phyloP scores from a whole-genome alignment of 2,888 invertebrate genomes.

The Plagodis dolabraria region DNA sequence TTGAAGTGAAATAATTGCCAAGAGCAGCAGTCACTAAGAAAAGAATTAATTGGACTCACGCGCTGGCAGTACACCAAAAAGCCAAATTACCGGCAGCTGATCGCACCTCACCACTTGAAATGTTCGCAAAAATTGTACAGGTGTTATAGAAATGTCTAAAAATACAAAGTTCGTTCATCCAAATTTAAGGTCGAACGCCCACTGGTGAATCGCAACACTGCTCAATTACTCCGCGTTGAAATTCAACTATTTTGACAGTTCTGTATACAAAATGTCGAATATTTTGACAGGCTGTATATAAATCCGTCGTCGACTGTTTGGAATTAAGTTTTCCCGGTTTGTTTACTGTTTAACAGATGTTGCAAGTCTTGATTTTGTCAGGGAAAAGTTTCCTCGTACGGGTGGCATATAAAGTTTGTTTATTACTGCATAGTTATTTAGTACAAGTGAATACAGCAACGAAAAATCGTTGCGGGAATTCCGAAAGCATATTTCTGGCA shows the following conservation, averaged over 20 bases:
- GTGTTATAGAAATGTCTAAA: conserved; percentile 71
- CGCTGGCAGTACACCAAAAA: not conserved
- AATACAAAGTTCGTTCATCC: conserved; percentile 76
- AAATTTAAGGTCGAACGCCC: conserved; percentile 42
- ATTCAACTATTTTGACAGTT: conserved; percentile 16
- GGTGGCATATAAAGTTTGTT: conserved; percentile 4
- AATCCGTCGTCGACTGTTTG: conserved; percentile 78
- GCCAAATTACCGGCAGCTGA: conserved; percentile 19
- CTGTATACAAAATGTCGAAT: conserved; percentile 27
- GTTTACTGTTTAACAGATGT: conserved; percentile 56
- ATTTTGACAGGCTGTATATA: conserved; percentile 56
- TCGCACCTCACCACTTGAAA: conserved; percentile 35
- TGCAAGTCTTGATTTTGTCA: conserved; percentile 22
- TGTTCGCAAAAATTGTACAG: conserved; percentile 62
- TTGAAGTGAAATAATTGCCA: not conserved
- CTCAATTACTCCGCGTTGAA: conserved; percentile 34
- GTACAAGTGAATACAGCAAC: conserved; percentile 3
- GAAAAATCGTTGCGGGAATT: conserved; percentile 9
- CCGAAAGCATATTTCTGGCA: conserved; percentile 6
- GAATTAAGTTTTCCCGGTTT: conserved; percentile 54
- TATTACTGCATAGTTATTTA: conserved; percentile 10
- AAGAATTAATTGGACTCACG: conserved; percentile 6
- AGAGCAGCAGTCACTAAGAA: not conserved
- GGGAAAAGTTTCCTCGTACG: conserved; percentile 25
- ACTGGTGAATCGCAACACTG: conserved; percentile 39